Evolutionary conservation across 2,888 invertebrate species (phyloP).

Genomic region (Operophtera brumata): DNA sequence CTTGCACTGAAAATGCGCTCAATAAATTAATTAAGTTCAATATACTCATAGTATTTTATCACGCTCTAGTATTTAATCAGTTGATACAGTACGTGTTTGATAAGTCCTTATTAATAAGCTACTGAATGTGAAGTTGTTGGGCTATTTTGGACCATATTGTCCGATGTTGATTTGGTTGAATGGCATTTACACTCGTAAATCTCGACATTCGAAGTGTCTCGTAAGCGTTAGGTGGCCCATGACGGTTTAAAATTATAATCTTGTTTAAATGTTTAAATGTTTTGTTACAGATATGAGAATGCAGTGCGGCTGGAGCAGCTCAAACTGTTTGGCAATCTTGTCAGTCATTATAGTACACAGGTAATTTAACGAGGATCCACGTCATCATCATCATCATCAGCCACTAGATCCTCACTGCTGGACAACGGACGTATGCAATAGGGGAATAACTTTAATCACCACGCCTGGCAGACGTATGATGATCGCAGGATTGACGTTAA

Average conservation of each 20-base stretch:
- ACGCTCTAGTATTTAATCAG: neutral
- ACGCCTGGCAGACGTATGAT: no score
- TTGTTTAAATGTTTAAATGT: no score
- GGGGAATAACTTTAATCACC: no score
- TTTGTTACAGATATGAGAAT: conserved; percentile 85
- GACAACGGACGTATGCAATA: no score
- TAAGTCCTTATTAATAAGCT: conserved; percentile 9
- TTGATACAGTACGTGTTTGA: conserved; percentile 7
- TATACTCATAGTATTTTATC: neutral
- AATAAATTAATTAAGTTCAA: conserved; percentile 12
- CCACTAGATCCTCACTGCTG: no score
- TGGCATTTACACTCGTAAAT: no score
- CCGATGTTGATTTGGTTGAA: neutral
- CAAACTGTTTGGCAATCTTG: conserved; percentile 91
- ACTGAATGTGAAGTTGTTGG: neutral
- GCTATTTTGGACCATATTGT: neutral
- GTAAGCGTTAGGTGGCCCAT: no score
- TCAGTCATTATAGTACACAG: conserved; percentile 87
- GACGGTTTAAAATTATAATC: no score
- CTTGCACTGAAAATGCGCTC: neutral
- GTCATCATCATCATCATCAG: no score
- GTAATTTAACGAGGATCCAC: conserved; percentile 45
- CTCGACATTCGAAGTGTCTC: no score
- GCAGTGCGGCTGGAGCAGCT: conserved; percentile 92
- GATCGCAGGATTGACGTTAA: no score